Percentiles rank a stretch among this genome's conserved stretches.
Conservation (phyloP, 2,797 vertebrate species). For the Tolypeutes matacus region DNA sequence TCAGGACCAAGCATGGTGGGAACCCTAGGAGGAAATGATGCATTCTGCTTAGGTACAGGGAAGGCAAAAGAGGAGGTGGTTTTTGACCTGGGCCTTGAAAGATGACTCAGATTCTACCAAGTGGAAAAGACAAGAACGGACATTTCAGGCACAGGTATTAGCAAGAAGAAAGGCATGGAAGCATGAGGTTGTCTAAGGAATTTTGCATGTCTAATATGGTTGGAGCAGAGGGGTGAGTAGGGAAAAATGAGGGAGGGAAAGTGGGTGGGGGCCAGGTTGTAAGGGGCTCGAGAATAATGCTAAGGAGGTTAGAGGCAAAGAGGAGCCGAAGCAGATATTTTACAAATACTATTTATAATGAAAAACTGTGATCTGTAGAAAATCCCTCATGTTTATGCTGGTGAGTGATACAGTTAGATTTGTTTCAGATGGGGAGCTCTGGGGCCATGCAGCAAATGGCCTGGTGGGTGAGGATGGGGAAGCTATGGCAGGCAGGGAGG, state of each 20-base stretch:
- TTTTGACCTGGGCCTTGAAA: not conserved
- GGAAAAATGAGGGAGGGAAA: not conserved
- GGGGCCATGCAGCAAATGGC: not conserved
- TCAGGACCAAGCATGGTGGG: not conserved
- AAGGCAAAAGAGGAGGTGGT: not conserved
- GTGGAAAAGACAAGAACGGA: not conserved
- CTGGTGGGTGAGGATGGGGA: not conserved
- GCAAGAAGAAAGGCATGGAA: not conserved
- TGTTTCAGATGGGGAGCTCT: not conserved
- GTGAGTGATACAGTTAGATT: not conserved
- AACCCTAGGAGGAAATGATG: not conserved
- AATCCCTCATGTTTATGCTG: not conserved
- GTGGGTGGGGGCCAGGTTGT: not conserved
- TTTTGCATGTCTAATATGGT: not conserved
- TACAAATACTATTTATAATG: not conserved
- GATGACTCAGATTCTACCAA: not conserved
- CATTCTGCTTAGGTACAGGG: not conserved
- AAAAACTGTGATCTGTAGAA: conserved; percentile 2
- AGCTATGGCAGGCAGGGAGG: not conserved
- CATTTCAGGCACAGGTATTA: not conserved
- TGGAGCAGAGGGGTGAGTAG: not conserved
- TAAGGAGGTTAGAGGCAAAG: not conserved
- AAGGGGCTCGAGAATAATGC: not conserved
- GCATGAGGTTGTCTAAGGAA: fast-evolving
- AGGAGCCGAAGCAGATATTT: not conserved